Conservation (phyloP, 1,140 invertebrate genomes). For the Colletes gigas region DNA sequence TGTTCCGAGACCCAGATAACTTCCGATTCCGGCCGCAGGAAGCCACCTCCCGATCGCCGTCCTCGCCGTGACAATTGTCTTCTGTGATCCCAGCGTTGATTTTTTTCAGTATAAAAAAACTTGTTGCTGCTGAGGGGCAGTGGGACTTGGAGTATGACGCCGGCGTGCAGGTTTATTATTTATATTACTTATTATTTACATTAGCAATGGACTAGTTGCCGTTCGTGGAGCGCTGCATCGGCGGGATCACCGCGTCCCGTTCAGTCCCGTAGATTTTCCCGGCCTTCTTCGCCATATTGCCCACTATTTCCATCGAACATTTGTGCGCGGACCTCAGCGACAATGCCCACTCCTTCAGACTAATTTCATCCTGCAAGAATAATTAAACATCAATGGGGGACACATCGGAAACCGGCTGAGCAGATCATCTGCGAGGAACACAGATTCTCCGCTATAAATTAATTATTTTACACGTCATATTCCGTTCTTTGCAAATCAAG, state of each 20-base stretch:
- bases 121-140: conserved; percentile 74
- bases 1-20: conserved; percentile 26
- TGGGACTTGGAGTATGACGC: conserved; percentile 74
- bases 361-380: conserved; percentile 93
- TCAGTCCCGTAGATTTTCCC: conserved; percentile 97
- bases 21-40: neutral
- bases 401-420: neutral
- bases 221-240: conserved; percentile 81
- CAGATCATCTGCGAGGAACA: neutral
- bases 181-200: neutral
- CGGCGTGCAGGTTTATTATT: conserved; percentile 11
- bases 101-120: conserved; percentile 77
- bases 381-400: neutral
- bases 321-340: conserved; percentile 95
- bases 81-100: conserved; percentile 28
- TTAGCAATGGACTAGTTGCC: conserved; percentile 78
- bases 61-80: conserved; percentile 4
- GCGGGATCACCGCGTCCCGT: conserved; percentile 80
- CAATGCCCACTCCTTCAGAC: conserved; percentile 96
- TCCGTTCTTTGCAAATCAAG: too few species aligned
- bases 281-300: conserved; percentile 97
- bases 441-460: too few species aligned
- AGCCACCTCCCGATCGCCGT: neutral
- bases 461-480: too few species aligned
- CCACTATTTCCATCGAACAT: conserved; percentile 93